Base-by-base conservation (phyloP, 2,113 vertebrate species). In the Numenius arquata region DNA sequence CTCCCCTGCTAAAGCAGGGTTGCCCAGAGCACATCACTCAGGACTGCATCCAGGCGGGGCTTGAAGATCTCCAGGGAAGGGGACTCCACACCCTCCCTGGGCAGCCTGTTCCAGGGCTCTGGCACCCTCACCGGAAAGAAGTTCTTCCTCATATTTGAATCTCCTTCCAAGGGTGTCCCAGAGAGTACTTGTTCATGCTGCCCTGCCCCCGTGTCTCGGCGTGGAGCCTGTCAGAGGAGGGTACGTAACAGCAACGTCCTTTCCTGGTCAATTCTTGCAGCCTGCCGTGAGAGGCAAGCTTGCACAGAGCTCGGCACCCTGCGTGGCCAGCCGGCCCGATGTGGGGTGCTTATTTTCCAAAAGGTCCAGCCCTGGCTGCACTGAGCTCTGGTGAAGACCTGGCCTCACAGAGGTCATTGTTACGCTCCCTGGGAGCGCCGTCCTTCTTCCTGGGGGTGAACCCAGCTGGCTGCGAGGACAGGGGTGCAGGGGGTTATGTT, bases 201-300 rank as follows among this genome's bases (percentile, higher is more conserved):
- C 63, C 56, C 55, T 1, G 3, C 38, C 11, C 16, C 19, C 22
- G 0, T 48, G 36, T 36, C 25, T 68, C 3, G 2, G 17, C 1
- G 1, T 20, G 12, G n/a, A 55, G 52, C 47, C n/a, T 48, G 16
- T 14, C 26, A 21, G 50, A 59, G 15, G 26, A 29, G 26, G 17
- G 5, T 20, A 27, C 27, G 2, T 25, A 34, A 40, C 2, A 2
- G 34, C 43, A 52, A 23, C 15, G 23, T 82, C n/a, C 32, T 72
- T 41, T 53, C 11, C 22, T 2, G 3, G 10, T 56, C n/a, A 59
- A 5, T 58, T 45, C 34, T 52, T 72, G 58, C 26, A 56, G 36
- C 65, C 63, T 48, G 36, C 29, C 5, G 1, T 45, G 32, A 59
- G 22, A 72, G 32, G 23, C 25, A 30, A 29, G 21, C 34, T 75